Base-by-base conservation (phyloP, 2,797 vertebrate genomes). In the Hozukius guyotensis region DNA sequence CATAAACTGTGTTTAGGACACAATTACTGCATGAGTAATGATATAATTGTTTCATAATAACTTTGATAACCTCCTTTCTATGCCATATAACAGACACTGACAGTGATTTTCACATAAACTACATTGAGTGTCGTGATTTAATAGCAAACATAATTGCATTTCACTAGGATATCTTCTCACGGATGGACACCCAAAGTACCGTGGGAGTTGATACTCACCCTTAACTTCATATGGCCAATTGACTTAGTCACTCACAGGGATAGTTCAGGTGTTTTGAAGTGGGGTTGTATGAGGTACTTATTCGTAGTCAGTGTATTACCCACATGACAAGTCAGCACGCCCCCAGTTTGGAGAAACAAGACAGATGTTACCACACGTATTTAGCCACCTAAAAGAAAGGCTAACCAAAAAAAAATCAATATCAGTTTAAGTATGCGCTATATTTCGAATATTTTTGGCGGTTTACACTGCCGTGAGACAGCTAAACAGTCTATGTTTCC, bases 1-100 rank as follows among this genome's bases (percentile, higher is more conserved):
- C 84, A 90, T 89, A 65, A 76, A 78, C 55, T 70, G 72, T 70
- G 70, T 90, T 92, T 81, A 88, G 69, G 75, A 85, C 83, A 92
- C 84, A 91, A 91, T 92, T 80, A 75, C 78, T 60, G 78, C 83
- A 82, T 75, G 60, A 78, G 32, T 78, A 83, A 90, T 87, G 65
- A 78, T 75, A 80, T 88, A 84, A 90, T 88, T 14, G 11, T 81
- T 81, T 72, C 57, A 78, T 87, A 88, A 89, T 85, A 87, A 88
- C 78, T 87, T 80, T 88, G 88, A 91, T 85, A 87, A 89, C 78
- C 75, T 71, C 77, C 77, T 84, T 75, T 81, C 67, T 87, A 27
- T 69, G 81, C 78, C 64, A 64, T 80, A 65, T 90, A 85, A 89
- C 87, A 89, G 86, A 80, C 74, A 61, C 71, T 85, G 85, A 88